Conservation (phyloP, 2,797 vertebrate genomes). For the Chelmon rostratus region DNA sequence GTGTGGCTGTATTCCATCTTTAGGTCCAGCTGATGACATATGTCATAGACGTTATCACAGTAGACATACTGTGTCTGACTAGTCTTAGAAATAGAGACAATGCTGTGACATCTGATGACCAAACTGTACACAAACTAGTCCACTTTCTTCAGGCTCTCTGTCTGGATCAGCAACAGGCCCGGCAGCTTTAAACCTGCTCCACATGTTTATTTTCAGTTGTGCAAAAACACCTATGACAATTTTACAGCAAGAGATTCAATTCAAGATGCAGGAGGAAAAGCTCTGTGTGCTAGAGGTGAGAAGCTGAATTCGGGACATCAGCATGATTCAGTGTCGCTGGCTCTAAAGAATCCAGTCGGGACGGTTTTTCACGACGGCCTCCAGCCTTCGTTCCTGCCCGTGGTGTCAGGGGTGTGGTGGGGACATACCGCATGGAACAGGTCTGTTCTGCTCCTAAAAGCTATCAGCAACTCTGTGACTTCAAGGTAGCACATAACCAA, state of each 20-base stretch:
- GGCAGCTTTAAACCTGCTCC: not conserved
- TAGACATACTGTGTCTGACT: not conserved
- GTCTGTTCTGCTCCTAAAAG: conserved; percentile 33
- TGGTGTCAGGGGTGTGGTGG: conserved; percentile 32
- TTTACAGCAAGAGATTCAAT: conserved; percentile 13
- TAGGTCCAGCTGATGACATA: not conserved
- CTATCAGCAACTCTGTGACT: not conserved
- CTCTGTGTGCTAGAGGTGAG: not conserved
- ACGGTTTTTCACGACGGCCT: conserved; percentile 42
- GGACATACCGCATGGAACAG: conserved; percentile 48
- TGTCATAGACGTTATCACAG: not conserved
- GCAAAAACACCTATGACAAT: not conserved
- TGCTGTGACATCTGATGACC: conserved; percentile 16
- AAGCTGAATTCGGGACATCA: conserved; percentile 1
- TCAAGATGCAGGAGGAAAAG: not conserved
- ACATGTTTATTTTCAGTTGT: not conserved
- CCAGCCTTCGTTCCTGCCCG: not conserved
- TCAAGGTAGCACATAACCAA: not conserved
- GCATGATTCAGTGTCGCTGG: not conserved
- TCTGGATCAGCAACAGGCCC: not conserved
- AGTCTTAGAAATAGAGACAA: not conserved
- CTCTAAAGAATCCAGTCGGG: conserved; percentile 60
- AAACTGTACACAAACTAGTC: not conserved
- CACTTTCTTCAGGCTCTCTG: not conserved
- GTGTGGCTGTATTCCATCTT: not conserved